Base-by-base conservation (phyloP, 2,113 vertebrate genomes). In the Boleophthalmus pectinirostris region DNA sequence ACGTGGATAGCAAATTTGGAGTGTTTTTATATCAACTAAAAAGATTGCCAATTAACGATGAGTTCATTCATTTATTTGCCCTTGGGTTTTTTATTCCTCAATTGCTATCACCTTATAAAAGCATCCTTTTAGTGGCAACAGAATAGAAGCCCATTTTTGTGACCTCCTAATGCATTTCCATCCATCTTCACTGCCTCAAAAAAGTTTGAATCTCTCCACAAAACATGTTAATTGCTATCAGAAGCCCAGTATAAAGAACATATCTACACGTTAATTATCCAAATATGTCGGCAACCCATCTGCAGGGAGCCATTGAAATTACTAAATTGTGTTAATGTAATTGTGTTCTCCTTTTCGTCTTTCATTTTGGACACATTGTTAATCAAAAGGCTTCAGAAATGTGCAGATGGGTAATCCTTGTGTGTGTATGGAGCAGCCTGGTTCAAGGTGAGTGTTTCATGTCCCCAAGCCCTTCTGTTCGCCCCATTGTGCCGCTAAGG, bases 351-450 rank as follows among this genome's bases (percentile, higher is more conserved):
- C 89, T 91, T 91, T 91, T 91, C 84, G 63, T 85, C 93, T 92
- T 93, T 94, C 90, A 92, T 92, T 92, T 93, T 89, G 82, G 84
- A 92, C 90, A 90, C 89, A 89, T 90, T 93, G 85, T 93, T 93
- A 88, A 91, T 94, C 92, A 93, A 94, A 92, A 93, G 91, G 91
- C 93, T 91, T 91, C 92, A 93, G 91, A 94, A 93, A 91, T 92
- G 93, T 93, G 92, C 94, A 94, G 94, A 94, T 94, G 94, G 94
- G 92, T 88, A 93, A 91, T 91, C 87, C 87, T 89, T 89, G 82
- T 92, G 91, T 94, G 85, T 90, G 82, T 81, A 88, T 90, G 89
- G 90, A 92, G 89, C 90, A 82, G 89, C 83, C 85, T 86, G 87
- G 93, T 94, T 94, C 94, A 94, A 94, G 94, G 94, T 93, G 90